phyloP scores from a whole-genome alignment of 2,113 vertebrate genomes.

The Daphoenositta chrysoptera region DNA sequence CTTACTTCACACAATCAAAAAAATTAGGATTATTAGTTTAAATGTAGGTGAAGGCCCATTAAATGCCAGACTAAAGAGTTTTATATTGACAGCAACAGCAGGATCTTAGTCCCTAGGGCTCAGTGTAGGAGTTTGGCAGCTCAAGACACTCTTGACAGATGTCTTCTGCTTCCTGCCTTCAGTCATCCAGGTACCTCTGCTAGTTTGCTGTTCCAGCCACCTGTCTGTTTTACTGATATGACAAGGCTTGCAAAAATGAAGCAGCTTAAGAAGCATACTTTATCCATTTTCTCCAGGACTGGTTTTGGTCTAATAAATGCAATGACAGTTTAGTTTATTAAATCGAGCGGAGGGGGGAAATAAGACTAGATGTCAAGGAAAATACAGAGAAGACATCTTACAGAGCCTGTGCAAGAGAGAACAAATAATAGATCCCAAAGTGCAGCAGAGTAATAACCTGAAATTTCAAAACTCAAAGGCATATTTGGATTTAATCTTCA shows the following conservation, averaged over 20 bases:
- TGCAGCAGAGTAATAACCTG: background rate
- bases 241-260: background rate
- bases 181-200: background rate
- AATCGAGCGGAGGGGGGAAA: background rate
- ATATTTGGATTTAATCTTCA: background rate
- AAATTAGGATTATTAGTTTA: background rate
- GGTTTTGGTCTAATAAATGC: background rate
- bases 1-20: background rate
- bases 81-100: background rate
- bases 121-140: background rate
- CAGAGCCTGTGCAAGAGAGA: background rate
- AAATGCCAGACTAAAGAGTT: background rate
- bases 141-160: background rate
- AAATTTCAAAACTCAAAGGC: background rate
- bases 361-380: background rate
- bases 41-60: slow-evolving; percentile 9
- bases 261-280: background rate
- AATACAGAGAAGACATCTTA: background rate
- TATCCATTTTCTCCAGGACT: background rate
- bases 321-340: background rate
- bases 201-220: background rate
- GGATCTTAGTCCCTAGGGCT: background rate
- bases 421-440: background rate
- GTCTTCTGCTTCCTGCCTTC: background rate
- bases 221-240: background rate